Evolutionary conservation across 2,113 vertebrate genomes (phyloP).

Genomic region (Xiphophorus couchianus): DNA sequence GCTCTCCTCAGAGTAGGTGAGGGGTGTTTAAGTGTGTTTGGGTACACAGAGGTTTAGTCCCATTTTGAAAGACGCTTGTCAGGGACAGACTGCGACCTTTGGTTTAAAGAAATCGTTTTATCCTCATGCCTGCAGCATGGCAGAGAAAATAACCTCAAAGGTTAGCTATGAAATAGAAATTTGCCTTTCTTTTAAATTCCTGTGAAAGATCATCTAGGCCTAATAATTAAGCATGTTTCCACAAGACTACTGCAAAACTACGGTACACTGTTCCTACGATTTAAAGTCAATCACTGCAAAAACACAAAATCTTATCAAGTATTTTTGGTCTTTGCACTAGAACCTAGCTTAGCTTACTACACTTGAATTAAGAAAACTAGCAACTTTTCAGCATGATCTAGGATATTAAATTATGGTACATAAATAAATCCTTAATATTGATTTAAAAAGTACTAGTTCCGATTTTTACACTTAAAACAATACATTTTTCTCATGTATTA

Average conservation of each 20-base stretch:
- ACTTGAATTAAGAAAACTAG: too few species aligned
- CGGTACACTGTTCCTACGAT: neutral
- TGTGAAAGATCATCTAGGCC: neutral
- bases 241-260: neutral
- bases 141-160: slow-evolving; percentile 9
- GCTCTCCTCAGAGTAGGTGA: slow-evolving; percentile 17
- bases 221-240: neutral
- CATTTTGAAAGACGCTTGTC: slow-evolving; percentile 59
- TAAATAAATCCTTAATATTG: too few species aligned
- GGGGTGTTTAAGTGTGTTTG: too few species aligned
- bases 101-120: slow-evolving; percentile 8
- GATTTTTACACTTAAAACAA: too few species aligned
- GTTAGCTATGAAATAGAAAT: slow-evolving; percentile 14
- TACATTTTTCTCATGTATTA: too few species aligned
- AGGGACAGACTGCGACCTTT: slow-evolving; percentile 34
- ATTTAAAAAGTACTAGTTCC: too few species aligned
- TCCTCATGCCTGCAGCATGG: neutral
- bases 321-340: too few species aligned
- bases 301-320: too few species aligned
- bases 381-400: too few species aligned
- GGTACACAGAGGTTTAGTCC: neutral
- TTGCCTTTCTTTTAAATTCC: slow-evolving; percentile 9
- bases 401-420: too few species aligned
- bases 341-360: too few species aligned
- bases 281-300: neutral